Percentiles rank a stretch among this genome's conserved stretches.
Conservation (phyloP, 2,888 invertebrate species). For the Brachynemurus nebulosus region DNA sequence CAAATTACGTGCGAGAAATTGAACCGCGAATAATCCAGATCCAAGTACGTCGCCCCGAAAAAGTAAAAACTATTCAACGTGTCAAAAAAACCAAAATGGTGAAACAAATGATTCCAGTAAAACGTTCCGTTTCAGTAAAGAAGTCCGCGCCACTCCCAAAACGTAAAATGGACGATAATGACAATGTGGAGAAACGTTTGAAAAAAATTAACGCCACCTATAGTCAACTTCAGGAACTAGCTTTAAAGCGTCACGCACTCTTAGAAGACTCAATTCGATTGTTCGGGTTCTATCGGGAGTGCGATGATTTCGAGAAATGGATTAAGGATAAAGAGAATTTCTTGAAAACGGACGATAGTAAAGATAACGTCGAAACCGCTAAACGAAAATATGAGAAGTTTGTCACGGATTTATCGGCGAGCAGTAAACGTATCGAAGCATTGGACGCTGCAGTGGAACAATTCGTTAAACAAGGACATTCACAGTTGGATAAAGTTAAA, state of each 20-base stretch:
- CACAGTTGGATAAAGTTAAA: constrained; percentile 67
- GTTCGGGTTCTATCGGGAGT: constrained; percentile 89
- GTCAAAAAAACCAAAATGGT: constrained; percentile 85
- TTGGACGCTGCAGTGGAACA: constrained; percentile 79
- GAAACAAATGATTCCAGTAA: constrained; percentile 70
- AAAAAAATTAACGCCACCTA: constrained; percentile 69
- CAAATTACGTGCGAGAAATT: constrained; percentile 87
- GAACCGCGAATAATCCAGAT: constrained; percentile 76
- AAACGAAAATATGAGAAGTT: constrained; percentile 95
- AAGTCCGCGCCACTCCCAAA: constrained; percentile 30
- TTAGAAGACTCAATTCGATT: constrained; percentile 85
- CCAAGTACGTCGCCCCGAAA: constrained; percentile 74
- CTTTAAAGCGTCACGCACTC: constrained; percentile 64
- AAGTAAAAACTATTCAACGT: constrained; percentile 66
- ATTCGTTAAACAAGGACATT: constrained; percentile 71
- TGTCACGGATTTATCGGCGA: constrained; percentile 88
- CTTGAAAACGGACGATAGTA: constrained; percentile 65
- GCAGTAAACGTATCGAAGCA: constrained; percentile 78
- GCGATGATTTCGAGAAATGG: constrained; percentile 97
- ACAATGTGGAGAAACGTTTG: constrained; percentile 69
- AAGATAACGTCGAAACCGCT: constrained; percentile 82
- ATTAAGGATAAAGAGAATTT: constrained; percentile 89
- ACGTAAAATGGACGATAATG: constrained; percentile 40
- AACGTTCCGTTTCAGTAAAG: constrained; percentile 40
- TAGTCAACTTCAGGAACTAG: constrained; percentile 63